Conservation (phyloP, 2,113 vertebrate genomes). For the Crotalus tigris region DNA sequence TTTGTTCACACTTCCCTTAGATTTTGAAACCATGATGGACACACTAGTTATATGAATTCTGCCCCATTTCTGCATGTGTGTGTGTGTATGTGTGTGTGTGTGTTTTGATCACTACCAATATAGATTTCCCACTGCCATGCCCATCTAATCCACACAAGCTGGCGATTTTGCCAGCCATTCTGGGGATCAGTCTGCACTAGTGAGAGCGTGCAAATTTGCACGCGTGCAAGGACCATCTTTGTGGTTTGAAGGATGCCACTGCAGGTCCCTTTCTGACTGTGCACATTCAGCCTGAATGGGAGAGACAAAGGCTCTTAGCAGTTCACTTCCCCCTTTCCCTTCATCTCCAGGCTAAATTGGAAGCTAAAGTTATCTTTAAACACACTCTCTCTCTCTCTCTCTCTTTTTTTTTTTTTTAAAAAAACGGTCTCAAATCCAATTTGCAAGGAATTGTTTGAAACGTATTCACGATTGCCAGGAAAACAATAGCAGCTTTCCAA, state of each 20-base stretch:
- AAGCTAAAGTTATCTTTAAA: constrained; percentile 38
- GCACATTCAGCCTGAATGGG: neutral
- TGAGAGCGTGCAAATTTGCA: neutral
- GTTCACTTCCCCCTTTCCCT: neutral
- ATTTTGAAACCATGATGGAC: no score
- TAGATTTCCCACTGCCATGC: neutral
- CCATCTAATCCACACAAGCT: neutral
- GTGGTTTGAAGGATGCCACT: neutral
- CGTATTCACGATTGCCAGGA: constrained; percentile 36
- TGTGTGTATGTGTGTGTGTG: no score
- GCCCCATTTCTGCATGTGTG: no score
- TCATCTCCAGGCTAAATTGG: neutral
- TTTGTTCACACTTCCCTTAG: no score
- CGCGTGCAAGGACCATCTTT: neutral
- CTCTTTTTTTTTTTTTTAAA: neutral
- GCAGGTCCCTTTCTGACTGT: neutral
- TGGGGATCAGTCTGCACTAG: neutral
- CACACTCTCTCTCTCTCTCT: neutral
- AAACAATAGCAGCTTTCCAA: constrained; percentile 53
- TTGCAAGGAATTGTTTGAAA: constrained; percentile 54
- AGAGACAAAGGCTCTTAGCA: neutral
- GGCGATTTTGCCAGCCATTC: neutral
- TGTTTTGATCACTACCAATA: neutral
- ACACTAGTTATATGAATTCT: no score
- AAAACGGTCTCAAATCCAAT: constrained; percentile 53